Evolutionary conservation across 92 coral and sea anemone genomes (phyloP), one percentile per base, ranked within the genome.

Genomic region (Galaxea fascicularis): DNA sequence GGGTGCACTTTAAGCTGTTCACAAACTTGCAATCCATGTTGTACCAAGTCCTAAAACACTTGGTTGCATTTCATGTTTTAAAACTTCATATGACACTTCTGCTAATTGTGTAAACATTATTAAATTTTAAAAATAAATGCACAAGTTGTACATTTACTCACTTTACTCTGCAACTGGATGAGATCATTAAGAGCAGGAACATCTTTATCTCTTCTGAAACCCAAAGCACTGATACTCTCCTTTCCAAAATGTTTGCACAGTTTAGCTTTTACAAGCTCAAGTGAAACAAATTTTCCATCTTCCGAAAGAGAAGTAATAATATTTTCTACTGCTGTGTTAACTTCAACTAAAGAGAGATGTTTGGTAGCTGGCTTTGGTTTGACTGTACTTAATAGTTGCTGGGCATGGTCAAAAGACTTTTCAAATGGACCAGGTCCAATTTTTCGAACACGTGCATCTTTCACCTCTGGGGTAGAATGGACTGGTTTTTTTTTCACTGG

Each of bases 151-250:
- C 41, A 35, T 18, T 8, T 26, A 31, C 82, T 73, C 87, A 95
- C 98, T 92, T 93, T 92, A 15, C 86, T 85, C 56, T 85, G 95
- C 64, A 93, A 90, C 68, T 87, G 72, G 0, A 88, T 74, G 39
- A 95, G 82, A 12, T 95, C 97, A 59, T 83, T 73, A 25, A 95
- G 87, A 18, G 90, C 91, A n/a, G 93, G 85, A 44, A 95, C 91
- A 1, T 93, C 94, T 3, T 59, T 75, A 49, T 91, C 95, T 75
- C 88, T 87, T 4, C 67, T 84, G 71, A 70, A 74, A 16, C 97
- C 97, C 58, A 95, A 62, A 15, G 72, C 88, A 35, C 29, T 85
- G 46, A 79, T 65, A 59, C 57, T 78, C 46, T 47, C 62, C 28
- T 87, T 90, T 77, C 92, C 85, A 89, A 91, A 86, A 28, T 67